Conservation (phyloP, 2,888 invertebrate genomes). For the Stenodera caucasica region DNA sequence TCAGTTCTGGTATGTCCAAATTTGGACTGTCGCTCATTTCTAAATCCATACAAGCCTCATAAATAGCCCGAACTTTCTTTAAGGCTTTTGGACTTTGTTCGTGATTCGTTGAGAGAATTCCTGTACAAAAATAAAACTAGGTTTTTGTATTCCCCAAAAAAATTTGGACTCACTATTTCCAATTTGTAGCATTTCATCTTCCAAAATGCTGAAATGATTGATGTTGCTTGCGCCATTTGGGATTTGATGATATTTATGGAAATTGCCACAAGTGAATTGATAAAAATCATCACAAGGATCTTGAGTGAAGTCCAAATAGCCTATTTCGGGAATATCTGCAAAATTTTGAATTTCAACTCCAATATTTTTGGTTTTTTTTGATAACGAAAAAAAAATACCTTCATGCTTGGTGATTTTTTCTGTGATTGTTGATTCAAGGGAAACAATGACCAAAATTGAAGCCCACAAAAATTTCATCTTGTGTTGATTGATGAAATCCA, state of each 20-base stretch:
- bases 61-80: conserved; percentile 51
- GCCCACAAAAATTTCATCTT: too few species aligned
- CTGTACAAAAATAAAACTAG: conserved; percentile 33
- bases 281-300: conserved; percentile 58
- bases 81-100: conserved; percentile 45
- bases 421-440: too few species aligned
- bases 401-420: too few species aligned
- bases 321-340: conserved; percentile 44
- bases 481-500: too few species aligned
- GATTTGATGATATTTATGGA: conserved; percentile 52
- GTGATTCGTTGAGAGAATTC: conserved; percentile 39
- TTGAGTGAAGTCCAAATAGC: conserved; percentile 48
- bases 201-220: conserved; percentile 54
- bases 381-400: too few species aligned
- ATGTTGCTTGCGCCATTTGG: conserved; percentile 42
- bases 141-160: neutral
- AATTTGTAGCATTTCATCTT: conserved; percentile 47
- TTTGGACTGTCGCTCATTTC: conserved; percentile 14
- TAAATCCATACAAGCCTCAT: conserved; percentile 47
- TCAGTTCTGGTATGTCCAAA: conserved; percentile 41
- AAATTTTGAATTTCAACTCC: neutral
- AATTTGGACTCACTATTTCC: conserved; percentile 43
- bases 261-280: conserved; percentile 57
- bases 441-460: too few species aligned
- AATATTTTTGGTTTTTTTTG: too few species aligned